Conservation (phyloP, 2,113 vertebrate species). For the Gadus macrocephalus region DNA sequence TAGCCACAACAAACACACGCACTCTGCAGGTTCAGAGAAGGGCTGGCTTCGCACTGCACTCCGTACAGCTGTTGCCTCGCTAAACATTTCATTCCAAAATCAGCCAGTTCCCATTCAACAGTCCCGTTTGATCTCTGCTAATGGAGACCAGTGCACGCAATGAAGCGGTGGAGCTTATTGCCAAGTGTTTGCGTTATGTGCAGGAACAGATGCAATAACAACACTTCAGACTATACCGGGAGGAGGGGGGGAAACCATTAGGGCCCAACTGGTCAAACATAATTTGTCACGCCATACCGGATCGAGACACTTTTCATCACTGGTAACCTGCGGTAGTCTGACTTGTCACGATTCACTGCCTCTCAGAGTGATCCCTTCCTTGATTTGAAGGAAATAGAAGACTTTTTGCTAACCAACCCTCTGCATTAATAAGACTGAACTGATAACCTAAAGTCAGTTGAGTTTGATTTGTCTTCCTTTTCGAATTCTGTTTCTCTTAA, state of each 20-base stretch:
- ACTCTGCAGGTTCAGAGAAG: conserved; percentile 16
- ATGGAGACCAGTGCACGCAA: neutral
- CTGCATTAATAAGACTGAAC: no score
- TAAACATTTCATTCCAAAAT: neutral
- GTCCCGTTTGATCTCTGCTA: neutral
- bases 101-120: neutral
- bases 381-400: neutral
- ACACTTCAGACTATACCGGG: neutral
- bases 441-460: no score
- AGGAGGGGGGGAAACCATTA: neutral
- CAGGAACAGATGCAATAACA: conserved; percentile 6
- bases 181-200: conserved; percentile 1
- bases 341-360: conserved; percentile 3
- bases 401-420: no score
- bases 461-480: no score
- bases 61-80: neutral
- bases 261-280: conserved; percentile 3
- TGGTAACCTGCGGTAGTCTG: neutral
- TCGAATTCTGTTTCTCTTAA: no score
- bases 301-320: conserved; percentile 9
- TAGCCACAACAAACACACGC: conserved; percentile 17
- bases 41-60: neutral
- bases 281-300: conserved; percentile 4
- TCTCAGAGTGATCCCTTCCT: neutral
- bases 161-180: neutral